phyloP scores from a whole-genome alignment of 2,797 vertebrate species.

The Clarias pachynema region DNA sequence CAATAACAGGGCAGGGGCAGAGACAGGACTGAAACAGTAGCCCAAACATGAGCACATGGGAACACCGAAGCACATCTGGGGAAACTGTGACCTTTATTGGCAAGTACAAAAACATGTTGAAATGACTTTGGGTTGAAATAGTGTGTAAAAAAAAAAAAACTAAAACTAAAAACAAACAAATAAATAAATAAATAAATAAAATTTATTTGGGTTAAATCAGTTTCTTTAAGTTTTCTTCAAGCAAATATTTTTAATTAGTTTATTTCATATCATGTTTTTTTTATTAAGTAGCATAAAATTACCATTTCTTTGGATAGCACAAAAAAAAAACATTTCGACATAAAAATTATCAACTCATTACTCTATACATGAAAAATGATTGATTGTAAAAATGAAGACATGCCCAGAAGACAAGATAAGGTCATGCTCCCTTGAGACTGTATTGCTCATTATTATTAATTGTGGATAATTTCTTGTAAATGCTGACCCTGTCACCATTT shows the following conservation, averaged over 20 bases:
- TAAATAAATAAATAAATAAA: neutral
- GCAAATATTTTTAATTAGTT: neutral
- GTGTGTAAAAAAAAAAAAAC: neutral
- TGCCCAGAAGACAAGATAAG: neutral
- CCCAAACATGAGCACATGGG: neutral
- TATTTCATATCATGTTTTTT: neutral
- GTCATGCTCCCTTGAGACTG: neutral
- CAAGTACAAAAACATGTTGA: neutral
- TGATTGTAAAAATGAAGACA: neutral
- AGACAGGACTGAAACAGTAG: neutral
- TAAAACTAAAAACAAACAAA: neutral
- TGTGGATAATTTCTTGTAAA: neutral
- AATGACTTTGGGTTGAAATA: neutral
- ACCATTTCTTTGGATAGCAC: neutral
- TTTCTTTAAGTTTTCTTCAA: neutral
- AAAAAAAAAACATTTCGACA: neutral
- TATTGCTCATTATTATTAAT: conserved; percentile 7
- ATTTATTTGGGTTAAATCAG: neutral
- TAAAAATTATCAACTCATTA: neutral
- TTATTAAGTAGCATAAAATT: neutral
- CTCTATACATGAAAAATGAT: neutral
- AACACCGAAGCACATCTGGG: neutral
- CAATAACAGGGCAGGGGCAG: neutral
- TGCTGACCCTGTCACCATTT: neutral
- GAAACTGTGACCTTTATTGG: neutral